Evolutionary conservation across 2,888 invertebrate species (phyloP), one percentile per base, ranked within the genome.

Genomic region (Thumatha senex): DNA sequence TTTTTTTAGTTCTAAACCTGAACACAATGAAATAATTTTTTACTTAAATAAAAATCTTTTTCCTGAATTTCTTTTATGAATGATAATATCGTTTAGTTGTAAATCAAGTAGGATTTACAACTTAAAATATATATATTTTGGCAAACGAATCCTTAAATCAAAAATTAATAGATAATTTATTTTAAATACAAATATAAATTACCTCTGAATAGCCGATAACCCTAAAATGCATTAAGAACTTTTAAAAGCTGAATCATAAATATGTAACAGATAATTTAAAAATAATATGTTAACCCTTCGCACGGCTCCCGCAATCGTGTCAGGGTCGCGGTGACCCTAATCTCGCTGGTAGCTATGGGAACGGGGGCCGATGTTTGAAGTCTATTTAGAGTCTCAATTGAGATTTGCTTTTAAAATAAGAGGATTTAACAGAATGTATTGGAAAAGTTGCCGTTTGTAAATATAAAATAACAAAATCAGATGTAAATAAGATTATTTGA

Each of bases 261-360:
- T 43, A 46, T 59, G 47, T 60, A 49, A 49, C 49, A 65, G 57
- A 56, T 58, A 46, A 63, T 63, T 55, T 61, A 50, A 65, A 62
- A 65, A 67, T 61, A 67, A 24, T 24, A 61, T 53, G 46, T 53
- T 33, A 53, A 60, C 62, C 65, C 57, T 47, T 40, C 45, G 46
- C 34, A 33, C 44, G 31, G 48, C 50, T 40, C 43, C 49, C 41
- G 44, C 40, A 49, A 51, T 7, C 13, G 48, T 71, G 74, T 72
- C 74, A 72, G 45, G 72, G 74, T 56, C 58, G 48, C 51, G 8
- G 46, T 51, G 71, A 61, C 70, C 72, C 51, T 57, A 65, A 67
- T 72, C 74, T 58, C 46, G 56, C 48, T 48, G n/a, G 59, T 65
- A 29, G 24, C 65, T 51, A 67, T 62, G 52, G 63, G 24, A 45